Evolutionary conservation across 37 sponge, comb jelly and placozoan species (phyloP), one percentile per base, ranked within the genome.

Genomic region (Ianthella basta): DNA sequence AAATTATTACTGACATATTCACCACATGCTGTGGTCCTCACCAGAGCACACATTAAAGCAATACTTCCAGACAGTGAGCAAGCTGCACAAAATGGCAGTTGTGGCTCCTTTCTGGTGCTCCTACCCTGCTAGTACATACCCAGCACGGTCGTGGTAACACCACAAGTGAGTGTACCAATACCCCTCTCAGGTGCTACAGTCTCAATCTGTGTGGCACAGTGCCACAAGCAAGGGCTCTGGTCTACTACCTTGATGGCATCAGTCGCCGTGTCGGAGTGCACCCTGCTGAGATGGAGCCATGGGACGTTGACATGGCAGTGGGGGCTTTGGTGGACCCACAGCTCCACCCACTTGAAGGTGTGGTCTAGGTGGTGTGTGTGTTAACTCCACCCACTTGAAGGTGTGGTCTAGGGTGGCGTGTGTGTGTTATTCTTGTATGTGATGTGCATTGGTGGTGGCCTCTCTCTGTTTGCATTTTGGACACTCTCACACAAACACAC

Each of bases 301-400:
- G 92, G 85, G 97, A 97, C 60, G 72, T 97, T 55, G 13, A 59
- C 44, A 64, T 92, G 4, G 34, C 75, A 37, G 85, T 84, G 21
- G 57, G 85, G 19, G 80, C 84, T 41, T 39, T 88, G 19, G 60
- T 86, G 34, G 82, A 80, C 41, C 72, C 68, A 8, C 56, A 92
- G 1, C 88, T 97, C 60, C 74, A 80, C 29, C 92, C 95, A 33
- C 78, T 97, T 4, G 89, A 88, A 86, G 91, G 91, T 84, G 50
- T 44, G 50, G 50, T 44, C n/a, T n/a, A 72, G 68, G 68, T 18
- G 91, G 91, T 18, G 40, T 69, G 15, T 70, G 91, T 44, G 83
- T 96, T 12, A 90, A 92, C 83, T 25, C 82, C 21, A 44, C 84
- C 35, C 91, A 91, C 50, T 75, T 81, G n/a, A n/a, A n/a, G n/a